phyloP scores from a whole-genome alignment of 2,113 vertebrate species.

The chimpanzee (Pan troglodytes) region NHGRI_mPanTro3-v2.1_pri NC_072404.2:128258501-128259000 shows the following conservation, averaged over 20 bases:
- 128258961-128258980: neutral
- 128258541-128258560: neutral
- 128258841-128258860: neutral
- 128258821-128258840: neutral
- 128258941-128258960: constrained; percentile 24
- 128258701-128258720: neutral
- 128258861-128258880: neutral
- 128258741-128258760: neutral
- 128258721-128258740: neutral
- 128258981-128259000: constrained; percentile 2
- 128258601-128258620: neutral
- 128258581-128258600: neutral
- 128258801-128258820: neutral
- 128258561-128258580: neutral
- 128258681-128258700: neutral
- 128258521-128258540: neutral
- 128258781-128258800: neutral
- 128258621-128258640: neutral
- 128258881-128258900: neutral
- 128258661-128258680: neutral
- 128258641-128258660: neutral
- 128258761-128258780: neutral
- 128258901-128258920: neutral
- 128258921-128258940: neutral
- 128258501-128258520: neutral